Conservation (phyloP, 2,797 vertebrate species). For the Aselliscus stoliczkanus region DNA sequence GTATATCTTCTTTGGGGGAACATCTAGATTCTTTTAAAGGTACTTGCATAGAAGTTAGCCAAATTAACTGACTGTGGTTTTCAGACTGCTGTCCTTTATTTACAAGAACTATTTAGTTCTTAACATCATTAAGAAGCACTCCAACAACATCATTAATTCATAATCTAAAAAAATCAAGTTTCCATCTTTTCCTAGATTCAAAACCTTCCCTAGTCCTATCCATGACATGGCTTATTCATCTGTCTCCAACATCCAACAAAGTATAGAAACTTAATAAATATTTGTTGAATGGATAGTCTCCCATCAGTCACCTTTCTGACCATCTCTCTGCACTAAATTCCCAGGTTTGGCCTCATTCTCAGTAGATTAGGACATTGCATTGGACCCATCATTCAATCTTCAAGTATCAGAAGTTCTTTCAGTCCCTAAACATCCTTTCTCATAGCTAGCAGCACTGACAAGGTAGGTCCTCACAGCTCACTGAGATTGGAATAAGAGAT, state of each 20-base stretch:
- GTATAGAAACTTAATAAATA: background rate
- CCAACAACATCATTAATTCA: background rate
- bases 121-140: background rate
- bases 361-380: background rate
- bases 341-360: background rate
- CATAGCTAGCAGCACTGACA: background rate
- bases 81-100: background rate
- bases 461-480: background rate
- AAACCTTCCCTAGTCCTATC: background rate
- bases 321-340: background rate
- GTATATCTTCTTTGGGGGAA: background rate
- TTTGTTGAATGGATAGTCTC: background rate
- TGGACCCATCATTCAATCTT: background rate
- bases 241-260: background rate
- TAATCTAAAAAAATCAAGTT: background rate
- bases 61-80: background rate
- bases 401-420: background rate
- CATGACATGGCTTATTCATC: background rate
- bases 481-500: background rate
- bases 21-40: background rate
- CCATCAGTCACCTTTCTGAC: background rate
- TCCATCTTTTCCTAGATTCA: background rate
- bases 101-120: background rate
- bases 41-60: background rate
- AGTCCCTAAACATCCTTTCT: background rate